Percentiles rank a stretch among this genome's conserved stretches.
Conservation (phyloP, 2,113 vertebrate genomes). For the Tragelaphus imberbis region DNA sequence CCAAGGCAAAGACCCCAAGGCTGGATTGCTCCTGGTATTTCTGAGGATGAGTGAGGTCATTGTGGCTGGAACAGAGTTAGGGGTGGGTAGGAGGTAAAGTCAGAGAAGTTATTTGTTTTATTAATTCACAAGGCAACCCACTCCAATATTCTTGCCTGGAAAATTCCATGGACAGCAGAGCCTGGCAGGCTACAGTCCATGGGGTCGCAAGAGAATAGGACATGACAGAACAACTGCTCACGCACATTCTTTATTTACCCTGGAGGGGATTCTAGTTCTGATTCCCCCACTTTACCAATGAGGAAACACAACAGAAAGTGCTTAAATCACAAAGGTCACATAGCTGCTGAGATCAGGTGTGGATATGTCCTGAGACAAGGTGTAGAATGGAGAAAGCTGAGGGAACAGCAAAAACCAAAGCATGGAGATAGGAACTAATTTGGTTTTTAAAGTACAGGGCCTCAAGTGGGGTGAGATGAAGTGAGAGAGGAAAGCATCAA, state of each 20-base stretch:
- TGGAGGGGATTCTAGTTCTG: neutral
- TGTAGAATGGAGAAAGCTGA: constrained; percentile 8
- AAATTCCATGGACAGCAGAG: neutral
- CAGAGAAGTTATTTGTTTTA: neutral
- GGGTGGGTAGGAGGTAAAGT: neutral
- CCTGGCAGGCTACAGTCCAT: neutral
- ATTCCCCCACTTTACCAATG: neutral
- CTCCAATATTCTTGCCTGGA: neutral
- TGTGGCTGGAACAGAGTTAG: neutral
- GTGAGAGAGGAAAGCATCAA: neutral
- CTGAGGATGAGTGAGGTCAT: neutral
- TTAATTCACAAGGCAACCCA: neutral
- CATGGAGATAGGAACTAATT: neutral
- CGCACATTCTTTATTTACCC: neutral
- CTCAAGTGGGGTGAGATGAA: neutral
- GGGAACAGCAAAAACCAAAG: neutral
- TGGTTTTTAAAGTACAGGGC: constrained; percentile 2
- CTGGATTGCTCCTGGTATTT: neutral
- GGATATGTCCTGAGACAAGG: neutral
- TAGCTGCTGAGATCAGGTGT: neutral
- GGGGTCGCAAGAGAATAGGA: neutral
- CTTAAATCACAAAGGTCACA: constrained; percentile 15
- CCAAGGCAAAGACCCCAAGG: neutral
- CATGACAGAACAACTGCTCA: neutral
- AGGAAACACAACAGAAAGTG: constrained; percentile 11